Percentiles rank a stretch among this genome's conserved stretches.
Conservation (phyloP, 2,797 vertebrate genomes). For the Thalassophryne amazonica region DNA sequence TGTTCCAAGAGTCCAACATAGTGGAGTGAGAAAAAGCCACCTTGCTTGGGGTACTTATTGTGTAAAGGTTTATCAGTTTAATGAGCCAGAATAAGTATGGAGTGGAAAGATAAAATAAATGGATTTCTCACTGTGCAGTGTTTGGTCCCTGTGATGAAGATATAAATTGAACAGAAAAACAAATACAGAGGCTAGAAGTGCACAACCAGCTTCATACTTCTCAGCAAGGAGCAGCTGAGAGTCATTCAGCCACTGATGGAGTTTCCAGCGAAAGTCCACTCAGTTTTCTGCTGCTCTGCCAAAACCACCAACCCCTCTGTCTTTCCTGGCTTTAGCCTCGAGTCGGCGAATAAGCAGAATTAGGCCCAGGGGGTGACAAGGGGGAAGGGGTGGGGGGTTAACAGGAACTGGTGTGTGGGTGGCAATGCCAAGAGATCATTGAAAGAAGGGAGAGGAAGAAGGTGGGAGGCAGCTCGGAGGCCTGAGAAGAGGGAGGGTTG, state of each 20-base stretch:
- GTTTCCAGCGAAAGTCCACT: constrained; percentile 87
- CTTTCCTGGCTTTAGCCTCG: constrained; percentile 59
- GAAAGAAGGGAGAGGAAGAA: constrained; percentile 49
- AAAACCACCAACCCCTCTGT: constrained; percentile 65
- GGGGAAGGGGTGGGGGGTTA: constrained; percentile 72
- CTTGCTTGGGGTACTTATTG: too few species aligned
- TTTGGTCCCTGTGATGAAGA: constrained; percentile 34
- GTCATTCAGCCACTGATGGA: constrained; percentile 80
- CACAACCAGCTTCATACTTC: constrained; percentile 44
- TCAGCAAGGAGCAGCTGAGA: constrained; percentile 61
- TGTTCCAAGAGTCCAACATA: too few species aligned
- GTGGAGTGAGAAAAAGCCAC: too few species aligned
- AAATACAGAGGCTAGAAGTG: constrained; percentile 40
- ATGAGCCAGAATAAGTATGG: too few species aligned
- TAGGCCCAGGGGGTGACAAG: constrained; percentile 54
- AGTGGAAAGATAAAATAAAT: too few species aligned
- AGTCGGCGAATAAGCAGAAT: constrained; percentile 54
- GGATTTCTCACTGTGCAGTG: constrained; percentile 29
- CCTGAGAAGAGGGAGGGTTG: constrained; percentile 49
- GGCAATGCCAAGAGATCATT: constrained; percentile 73
- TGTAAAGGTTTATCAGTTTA: too few species aligned
- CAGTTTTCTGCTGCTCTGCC: constrained; percentile 63
- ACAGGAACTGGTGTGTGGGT: constrained; percentile 78
- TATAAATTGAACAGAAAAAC: constrained; percentile 47
- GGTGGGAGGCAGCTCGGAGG: constrained; percentile 54